Base-by-base conservation (phyloP, 2,113 vertebrate genomes). In the Nesoenas mayeri region DNA sequence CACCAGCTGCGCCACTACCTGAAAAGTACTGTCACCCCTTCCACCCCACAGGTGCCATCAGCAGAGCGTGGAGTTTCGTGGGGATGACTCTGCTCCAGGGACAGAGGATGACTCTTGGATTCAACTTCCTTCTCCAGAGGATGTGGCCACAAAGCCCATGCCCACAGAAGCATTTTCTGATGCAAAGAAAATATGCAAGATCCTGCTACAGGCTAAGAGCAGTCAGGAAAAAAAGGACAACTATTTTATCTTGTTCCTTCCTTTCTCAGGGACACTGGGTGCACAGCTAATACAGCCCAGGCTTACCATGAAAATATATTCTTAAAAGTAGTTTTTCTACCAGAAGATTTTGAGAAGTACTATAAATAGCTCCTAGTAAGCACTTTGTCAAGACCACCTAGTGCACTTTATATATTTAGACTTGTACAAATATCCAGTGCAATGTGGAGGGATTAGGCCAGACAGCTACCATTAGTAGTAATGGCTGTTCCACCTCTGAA, bases 401-500 rank as follows among this genome's bases (percentile, higher is more conserved):
- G 36, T 73, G 47, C 7, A 83, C 60, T 74, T 78, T 9, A 51
- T 51, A 29, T 66, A 78, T 80, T 62, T 62, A 78, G 56, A 80
- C 75, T 36, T 60, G 44, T 42, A 92, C 50, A 95, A 64, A 78
- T 48, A 81, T 5, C 32, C 42, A 78, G 42, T 34, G 51, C 56
- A 83, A 51, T 12, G 17, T 20, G 64, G 38, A 85, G 18, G 34
- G 19, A 75, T 81, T 75, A 81, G 77, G 73, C 32, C 89, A 92
- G 58, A 72, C 21, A 89, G 67, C 32, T 79, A 56, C 42, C 34
- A 88, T 53, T 62, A 66, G 36, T 26, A 71, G 48, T 48, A 88
- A 84, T 28, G 61, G 65, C 38, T 95, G 73, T 85, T 94, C 82
- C n/a, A 81, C 22, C 51, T 47, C 51, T 88, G 95, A 94, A 92